A percentile compares a stretch with the other conserved stretches of the same genome.
Conservation (phyloP, 2,113 vertebrate genomes). For the Hippocampus comes region DNA sequence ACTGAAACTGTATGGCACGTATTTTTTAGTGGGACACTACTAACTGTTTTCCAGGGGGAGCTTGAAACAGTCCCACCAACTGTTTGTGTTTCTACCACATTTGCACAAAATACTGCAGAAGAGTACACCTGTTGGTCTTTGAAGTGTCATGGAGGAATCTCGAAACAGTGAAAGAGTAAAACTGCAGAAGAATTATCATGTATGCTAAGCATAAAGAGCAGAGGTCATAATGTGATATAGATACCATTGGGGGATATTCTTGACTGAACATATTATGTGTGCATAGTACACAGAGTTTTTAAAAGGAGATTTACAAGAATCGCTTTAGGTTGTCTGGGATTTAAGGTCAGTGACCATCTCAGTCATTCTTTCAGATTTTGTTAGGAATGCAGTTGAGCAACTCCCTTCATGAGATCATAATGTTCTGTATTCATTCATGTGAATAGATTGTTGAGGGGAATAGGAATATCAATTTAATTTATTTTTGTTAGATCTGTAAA, state of each 20-base stretch:
- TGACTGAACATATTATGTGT: not conserved
- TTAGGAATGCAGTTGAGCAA: conserved; percentile 53
- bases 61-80: no score
- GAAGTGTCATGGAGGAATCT: not conserved
- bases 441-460: not conserved
- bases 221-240: not conserved
- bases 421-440: not conserved
- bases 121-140: not conserved
- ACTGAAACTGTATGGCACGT: no score
- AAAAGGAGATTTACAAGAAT: not conserved
- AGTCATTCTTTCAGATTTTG: conserved; percentile 35
- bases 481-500: not conserved
- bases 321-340: conserved; percentile 19
- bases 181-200: not conserved
- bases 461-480: not conserved
- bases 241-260: not conserved
- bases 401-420: conserved; percentile 6
- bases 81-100: no score
- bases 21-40: no score
- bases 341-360: conserved; percentile 19
- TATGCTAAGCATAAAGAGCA: not conserved
- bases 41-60: no score
- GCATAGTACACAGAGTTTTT: no score
- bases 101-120: no score
- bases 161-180: not conserved